These are phyloP conservation scores for Metridium senile DNA, from an alignment of 92 coral and sea anemone species.

Conservation along the genomic window DNA sequence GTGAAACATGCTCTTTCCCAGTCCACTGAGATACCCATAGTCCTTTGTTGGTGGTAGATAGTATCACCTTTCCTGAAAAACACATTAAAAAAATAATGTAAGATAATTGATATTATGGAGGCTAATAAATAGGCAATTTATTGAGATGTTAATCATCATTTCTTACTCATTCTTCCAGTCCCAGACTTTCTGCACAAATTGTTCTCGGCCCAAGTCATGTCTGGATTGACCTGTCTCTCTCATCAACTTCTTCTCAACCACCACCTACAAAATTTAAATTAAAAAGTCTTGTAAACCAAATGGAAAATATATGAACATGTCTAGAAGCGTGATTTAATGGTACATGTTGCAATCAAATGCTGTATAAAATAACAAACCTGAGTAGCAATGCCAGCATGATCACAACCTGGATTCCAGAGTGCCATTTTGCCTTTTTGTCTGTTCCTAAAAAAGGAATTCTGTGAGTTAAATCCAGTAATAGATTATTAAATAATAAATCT, in stretches of 20 bases:
- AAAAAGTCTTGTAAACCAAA: background rate
- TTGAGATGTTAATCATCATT: background rate
- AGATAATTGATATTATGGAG: too few species aligned
- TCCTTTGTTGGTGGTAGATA: constrained; percentile 84
- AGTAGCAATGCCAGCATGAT: constrained; percentile 99
- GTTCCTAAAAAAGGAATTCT: constrained; percentile 48
- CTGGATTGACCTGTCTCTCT: constrained; percentile 85
- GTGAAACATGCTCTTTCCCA: constrained; percentile 99
- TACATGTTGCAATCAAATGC: too few species aligned
- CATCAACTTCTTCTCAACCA: constrained; percentile 92
- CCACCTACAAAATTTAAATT: constrained; percentile 62
- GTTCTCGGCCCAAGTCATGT: constrained; percentile 97
- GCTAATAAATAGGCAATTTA: background rate
- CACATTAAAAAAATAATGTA: constrained; percentile 5
- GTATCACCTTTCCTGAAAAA: constrained; percentile 87
- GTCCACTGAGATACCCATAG: constrained; percentile 95
- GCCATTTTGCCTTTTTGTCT: constrained; percentile 95
- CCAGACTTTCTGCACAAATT: constrained; percentile 93
- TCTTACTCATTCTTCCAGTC: constrained; percentile 99
- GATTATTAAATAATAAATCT: too few species aligned
- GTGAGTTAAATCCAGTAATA: background rate
- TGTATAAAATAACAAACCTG: constrained; percentile 56
- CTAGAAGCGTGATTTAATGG: background rate
- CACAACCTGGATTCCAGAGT: constrained; percentile 99
- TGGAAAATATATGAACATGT: background rate